Percentiles rank a stretch among this genome's conserved stretches.
Conservation (phyloP, 2,797 vertebrate genomes). For the Hafferia zeledoni region DNA sequence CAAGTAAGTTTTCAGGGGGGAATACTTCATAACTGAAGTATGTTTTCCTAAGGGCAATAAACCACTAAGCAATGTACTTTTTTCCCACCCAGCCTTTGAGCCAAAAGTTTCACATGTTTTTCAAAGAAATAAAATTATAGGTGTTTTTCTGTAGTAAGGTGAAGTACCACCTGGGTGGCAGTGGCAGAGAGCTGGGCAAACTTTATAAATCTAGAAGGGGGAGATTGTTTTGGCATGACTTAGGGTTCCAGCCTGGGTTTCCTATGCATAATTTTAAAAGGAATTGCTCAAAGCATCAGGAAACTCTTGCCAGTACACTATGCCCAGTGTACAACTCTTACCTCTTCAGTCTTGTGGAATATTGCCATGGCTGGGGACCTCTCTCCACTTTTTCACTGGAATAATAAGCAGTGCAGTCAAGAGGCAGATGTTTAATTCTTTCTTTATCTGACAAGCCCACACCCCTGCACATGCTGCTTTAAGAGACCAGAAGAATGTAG, state of each 20-base stretch:
- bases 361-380: background rate
- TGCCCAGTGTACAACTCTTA: background rate
- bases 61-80: constrained; percentile 58
- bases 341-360: background rate
- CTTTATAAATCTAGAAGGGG: constrained; percentile 42
- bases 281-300: constrained; percentile 50
- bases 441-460: background rate
- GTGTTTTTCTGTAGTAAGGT: constrained; percentile 59
- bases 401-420: background rate
- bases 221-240: constrained; percentile 48
- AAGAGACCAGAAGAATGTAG: background rate
- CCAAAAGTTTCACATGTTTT: constrained; percentile 69
- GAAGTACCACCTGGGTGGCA: constrained; percentile 67
- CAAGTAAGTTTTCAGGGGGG: constrained; percentile 74
- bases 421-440: background rate
- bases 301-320: background rate
- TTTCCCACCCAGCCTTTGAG: constrained; percentile 48
- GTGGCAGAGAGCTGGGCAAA: constrained; percentile 44
- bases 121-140: constrained; percentile 69
- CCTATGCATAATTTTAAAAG: constrained; percentile 40
- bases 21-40: constrained; percentile 74
- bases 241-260: constrained; percentile 33
- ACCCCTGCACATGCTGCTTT: background rate
- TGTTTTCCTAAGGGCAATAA: constrained; percentile 75
- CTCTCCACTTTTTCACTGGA: background rate